These are phyloP conservation scores for Apocrypta bakeri DNA, from an alignment of 1,140 invertebrate species.

Conservation along the genomic window DNA sequence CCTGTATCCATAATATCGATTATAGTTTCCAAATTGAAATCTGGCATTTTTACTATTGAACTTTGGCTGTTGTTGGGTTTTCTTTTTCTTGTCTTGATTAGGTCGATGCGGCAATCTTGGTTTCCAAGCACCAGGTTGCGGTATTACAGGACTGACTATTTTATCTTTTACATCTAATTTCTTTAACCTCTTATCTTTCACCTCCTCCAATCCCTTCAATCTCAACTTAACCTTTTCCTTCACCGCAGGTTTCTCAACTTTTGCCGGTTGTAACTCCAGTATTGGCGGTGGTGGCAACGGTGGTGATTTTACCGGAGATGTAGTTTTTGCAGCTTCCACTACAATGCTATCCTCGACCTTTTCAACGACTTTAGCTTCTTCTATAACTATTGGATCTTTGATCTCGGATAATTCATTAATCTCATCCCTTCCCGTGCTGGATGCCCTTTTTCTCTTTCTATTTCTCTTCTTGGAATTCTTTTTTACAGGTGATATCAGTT, in stretches of 20 bases:
- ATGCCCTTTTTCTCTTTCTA: slow-evolving; percentile 74
- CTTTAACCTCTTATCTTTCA: slow-evolving; percentile 76
- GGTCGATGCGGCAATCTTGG: slow-evolving; percentile 65
- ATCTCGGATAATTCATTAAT: slow-evolving; percentile 58
- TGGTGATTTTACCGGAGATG: slow-evolving; percentile 33
- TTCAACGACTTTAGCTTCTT: slow-evolving; percentile 44
- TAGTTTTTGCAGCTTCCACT: slow-evolving; percentile 41
- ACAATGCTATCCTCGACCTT: slow-evolving; percentile 52
- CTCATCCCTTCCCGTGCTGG: slow-evolving; percentile 74
- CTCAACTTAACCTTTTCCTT: slow-evolving; percentile 69
- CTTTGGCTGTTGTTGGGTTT: slow-evolving; percentile 74
- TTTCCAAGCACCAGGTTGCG: slow-evolving; percentile 89
- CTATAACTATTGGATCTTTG: slow-evolving; percentile 51
- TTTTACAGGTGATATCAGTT: slow-evolving; percentile 80
- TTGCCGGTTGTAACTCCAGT: slow-evolving; percentile 58
- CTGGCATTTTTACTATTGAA: slow-evolving; percentile 84
- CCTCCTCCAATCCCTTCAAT: slow-evolving; percentile 69
- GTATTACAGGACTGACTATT: slow-evolving; percentile 94
- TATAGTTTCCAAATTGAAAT: slow-evolving; percentile 97
- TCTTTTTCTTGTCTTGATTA: slow-evolving; percentile 69
- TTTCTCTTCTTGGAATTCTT: slow-evolving; percentile 77
- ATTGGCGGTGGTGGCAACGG: slow-evolving; percentile 42
- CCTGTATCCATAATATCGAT: slow-evolving; percentile 95
- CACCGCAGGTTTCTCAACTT: slow-evolving; percentile 62
- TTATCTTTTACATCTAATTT: slow-evolving; percentile 86